phyloP scores from a whole-genome alignment of 2,888 invertebrate genomes.

The Eilema sororculum region DNA sequence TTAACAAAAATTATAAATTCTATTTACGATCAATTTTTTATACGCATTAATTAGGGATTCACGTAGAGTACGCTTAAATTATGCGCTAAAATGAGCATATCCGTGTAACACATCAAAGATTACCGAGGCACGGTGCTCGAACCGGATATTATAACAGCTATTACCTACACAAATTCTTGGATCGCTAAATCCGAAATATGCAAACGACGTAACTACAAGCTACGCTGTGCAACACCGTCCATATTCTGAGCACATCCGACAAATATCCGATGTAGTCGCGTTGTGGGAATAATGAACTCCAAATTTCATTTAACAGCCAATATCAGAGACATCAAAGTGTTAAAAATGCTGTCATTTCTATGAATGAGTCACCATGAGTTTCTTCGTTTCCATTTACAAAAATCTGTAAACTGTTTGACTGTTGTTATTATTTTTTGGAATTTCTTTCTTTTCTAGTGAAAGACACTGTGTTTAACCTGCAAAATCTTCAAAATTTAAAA shows the following conservation, averaged over 20 bases:
- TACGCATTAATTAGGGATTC: background rate
- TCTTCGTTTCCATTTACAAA: no score
- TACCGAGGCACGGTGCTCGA: constrained; percentile 14
- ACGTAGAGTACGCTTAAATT: constrained; percentile 3
- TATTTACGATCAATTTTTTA: background rate
- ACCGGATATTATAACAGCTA: constrained; percentile 33
- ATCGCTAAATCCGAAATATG: constrained; percentile 46
- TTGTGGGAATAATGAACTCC: constrained; percentile 43
- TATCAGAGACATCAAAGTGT: background rate
- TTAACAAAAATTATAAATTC: background rate
- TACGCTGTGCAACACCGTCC: background rate
- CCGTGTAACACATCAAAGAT: constrained; percentile 15
- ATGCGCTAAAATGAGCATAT: constrained; percentile 20
- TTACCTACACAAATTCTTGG: constrained; percentile 41
- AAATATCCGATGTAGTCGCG: background rate
- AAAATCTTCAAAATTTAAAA: no score
- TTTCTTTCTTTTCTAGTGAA: no score
- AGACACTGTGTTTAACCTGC: no score
- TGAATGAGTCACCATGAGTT: no score
- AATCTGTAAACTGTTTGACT: background rate
- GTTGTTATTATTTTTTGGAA: no score
- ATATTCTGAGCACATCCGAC: background rate
- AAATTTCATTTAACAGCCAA: constrained; percentile 10
- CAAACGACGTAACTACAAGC: constrained; percentile 38
- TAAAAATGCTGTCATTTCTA: background rate